These are phyloP conservation scores for Platyrinchus mystaceus DNA, from an alignment of 2,797 vertebrate species.

Conservation along the genomic window DNA sequence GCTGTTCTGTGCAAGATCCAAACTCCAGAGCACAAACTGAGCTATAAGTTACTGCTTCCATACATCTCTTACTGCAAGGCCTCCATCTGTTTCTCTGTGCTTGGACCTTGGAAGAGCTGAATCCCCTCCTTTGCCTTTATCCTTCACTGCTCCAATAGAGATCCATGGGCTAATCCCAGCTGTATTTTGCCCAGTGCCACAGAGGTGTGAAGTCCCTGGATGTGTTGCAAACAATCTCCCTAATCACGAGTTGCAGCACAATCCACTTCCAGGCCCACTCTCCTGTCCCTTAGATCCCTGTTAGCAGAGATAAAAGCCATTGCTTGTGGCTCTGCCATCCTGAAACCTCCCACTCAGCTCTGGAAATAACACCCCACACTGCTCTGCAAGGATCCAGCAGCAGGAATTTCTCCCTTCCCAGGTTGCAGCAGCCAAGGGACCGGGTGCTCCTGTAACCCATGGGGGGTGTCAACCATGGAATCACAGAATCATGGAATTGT, in stretches of 20 bases:
- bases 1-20: no score
- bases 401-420: neutral
- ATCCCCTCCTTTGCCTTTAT: neutral
- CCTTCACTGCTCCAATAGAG: neutral
- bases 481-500: neutral
- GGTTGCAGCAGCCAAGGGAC: neutral
- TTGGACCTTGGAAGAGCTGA: neutral
- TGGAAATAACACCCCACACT: neutral
- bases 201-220: neutral
- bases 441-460: neutral
- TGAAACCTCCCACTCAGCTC: neutral
- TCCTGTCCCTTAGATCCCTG: conserved; percentile 18
- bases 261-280: conserved; percentile 12
- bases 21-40: neutral
- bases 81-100: neutral
- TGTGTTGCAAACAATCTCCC: conserved; percentile 1
- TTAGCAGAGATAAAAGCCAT: conserved; percentile 27
- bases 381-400: neutral
- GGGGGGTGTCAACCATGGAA: neutral
- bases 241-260: neutral
- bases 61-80: neutral
- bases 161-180: neutral
- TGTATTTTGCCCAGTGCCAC: neutral
- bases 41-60: neutral
- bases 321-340: neutral